Evolutionary conservation across 2,888 invertebrate genomes (phyloP).

Genomic region (Drosophila tanythrix): DNA sequence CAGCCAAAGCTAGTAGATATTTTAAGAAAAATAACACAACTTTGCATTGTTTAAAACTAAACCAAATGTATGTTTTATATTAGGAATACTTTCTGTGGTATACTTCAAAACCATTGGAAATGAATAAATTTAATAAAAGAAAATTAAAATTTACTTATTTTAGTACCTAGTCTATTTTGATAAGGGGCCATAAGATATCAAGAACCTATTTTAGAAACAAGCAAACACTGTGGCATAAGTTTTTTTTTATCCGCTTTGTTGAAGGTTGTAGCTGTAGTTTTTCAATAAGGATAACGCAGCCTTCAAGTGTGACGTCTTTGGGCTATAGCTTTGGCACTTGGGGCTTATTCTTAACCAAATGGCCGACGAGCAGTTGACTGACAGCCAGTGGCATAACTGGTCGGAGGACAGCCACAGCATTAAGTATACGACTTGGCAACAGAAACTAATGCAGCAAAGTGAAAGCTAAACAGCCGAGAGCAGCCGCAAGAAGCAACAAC

Average conservation of each 20-base stretch:
- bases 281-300: constrained; percentile 25
- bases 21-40: neutral
- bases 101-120: neutral
- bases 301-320: constrained; percentile 26
- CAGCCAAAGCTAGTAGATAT: neutral
- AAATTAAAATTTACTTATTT: neutral
- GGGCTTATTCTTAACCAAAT: constrained; percentile 45
- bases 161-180: neutral
- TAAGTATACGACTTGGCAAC: constrained; percentile 58
- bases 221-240: neutral
- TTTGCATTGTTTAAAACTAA: neutral
- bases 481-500: constrained; percentile 48
- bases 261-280: constrained; percentile 7
- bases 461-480: constrained; percentile 73
- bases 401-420: constrained; percentile 43
- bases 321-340: constrained; percentile 56
- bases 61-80: neutral
- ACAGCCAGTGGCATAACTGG: constrained; percentile 48
- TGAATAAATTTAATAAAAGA: neutral
- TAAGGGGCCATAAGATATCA: neutral
- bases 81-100: neutral
- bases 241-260: neutral
- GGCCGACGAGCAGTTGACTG: constrained; percentile 33
- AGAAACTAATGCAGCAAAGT: constrained; percentile 73
- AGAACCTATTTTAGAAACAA: neutral